phyloP scores from a whole-genome alignment of 2,113 vertebrate species.

The Benitochromis conjunctus region DNA sequence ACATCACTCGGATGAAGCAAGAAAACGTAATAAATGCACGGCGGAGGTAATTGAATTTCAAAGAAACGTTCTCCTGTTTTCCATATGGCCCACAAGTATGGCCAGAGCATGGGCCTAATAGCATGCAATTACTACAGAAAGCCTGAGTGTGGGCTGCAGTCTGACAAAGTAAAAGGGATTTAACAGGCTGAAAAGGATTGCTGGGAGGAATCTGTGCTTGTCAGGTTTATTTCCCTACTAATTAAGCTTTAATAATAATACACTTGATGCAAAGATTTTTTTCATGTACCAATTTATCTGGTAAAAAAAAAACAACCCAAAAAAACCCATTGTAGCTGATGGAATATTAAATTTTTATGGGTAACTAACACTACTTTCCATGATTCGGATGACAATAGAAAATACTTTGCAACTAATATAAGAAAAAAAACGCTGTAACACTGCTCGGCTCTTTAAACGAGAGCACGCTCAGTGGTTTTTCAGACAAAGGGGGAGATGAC shows the following conservation, averaged over 20 bases:
- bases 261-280: background rate
- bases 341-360: background rate
- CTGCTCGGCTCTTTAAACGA: background rate
- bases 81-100: constrained; percentile 33
- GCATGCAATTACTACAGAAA: constrained; percentile 2
- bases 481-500: constrained; percentile 31
- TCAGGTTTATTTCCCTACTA: background rate
- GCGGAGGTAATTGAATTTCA: constrained; percentile 56
- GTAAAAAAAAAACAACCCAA: no score
- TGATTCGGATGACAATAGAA: background rate
- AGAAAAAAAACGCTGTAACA: background rate
- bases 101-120: constrained; percentile 23
- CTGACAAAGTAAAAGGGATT: background rate
- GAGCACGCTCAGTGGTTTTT: background rate
- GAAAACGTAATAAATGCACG: constrained; percentile 36
- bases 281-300: background rate
- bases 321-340: background rate
- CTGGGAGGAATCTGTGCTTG: background rate
- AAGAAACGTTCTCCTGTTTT: constrained; percentile 40
- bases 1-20: constrained; percentile 43
- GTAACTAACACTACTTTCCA: background rate
- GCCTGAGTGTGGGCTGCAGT: background rate
- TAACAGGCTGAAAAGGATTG: background rate
- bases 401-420: background rate
- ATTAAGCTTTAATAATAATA: background rate